A percentile compares a stretch with the other conserved stretches of the same genome.
phyloP scores from a whole-genome alignment of 2,797 vertebrate genomes.

The Hydrolagus colliei region DNA sequence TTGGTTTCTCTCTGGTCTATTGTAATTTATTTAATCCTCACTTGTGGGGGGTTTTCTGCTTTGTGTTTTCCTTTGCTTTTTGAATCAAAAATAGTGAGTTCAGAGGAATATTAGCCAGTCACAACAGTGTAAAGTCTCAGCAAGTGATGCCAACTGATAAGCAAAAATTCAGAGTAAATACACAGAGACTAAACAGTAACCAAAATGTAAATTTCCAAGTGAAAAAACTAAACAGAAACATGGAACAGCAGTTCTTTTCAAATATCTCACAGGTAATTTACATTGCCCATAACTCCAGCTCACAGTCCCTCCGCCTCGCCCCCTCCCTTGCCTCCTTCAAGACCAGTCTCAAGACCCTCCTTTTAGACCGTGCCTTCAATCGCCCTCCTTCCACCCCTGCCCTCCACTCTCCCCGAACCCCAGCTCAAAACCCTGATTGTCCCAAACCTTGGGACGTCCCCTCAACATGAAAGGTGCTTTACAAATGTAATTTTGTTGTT shows the following conservation, averaged over 20 bases:
- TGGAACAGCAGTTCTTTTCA: neutral
- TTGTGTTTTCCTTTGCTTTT: neutral
- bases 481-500: too few species aligned
- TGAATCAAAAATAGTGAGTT: neutral
- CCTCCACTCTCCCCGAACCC: too few species aligned
- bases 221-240: neutral
- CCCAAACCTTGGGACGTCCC: too few species aligned
- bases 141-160: conserved; percentile 9
- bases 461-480: too few species aligned
- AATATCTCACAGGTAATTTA: neutral
- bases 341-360: too few species aligned
- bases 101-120: neutral
- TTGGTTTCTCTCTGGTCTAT: neutral
- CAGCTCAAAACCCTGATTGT: too few species aligned
- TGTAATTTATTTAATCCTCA: neutral
- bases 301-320: too few species aligned
- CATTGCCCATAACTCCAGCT: neutral
- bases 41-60: neutral
- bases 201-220: neutral
- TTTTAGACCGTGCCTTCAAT: too few species aligned
- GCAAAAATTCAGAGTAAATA: neutral
- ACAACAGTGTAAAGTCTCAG: neutral
- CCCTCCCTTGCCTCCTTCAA: too few species aligned
- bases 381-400: too few species aligned
- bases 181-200: neutral